phyloP scores from a whole-genome alignment of 2,113 vertebrate species.

The Puffinus mauretanicus region DNA sequence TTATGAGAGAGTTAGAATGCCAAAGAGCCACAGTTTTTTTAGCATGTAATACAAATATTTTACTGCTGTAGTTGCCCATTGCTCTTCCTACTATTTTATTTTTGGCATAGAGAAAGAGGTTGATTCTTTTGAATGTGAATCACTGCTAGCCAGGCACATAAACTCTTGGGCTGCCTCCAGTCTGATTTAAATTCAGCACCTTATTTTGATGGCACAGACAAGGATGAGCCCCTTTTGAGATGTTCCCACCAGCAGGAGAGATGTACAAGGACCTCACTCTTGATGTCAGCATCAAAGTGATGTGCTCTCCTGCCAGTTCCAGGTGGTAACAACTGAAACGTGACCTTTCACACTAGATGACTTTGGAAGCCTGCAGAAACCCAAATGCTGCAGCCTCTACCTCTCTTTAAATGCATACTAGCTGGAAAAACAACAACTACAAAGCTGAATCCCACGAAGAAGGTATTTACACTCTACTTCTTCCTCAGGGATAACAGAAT shows the following conservation, averaged over 20 bases:
- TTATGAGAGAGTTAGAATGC: neutral
- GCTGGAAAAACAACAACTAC: neutral
- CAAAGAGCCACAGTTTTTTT: neutral
- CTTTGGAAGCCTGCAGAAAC: neutral
- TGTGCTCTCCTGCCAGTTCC: neutral
- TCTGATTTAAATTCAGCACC: neutral
- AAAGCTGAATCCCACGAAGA: neutral
- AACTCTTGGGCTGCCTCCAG: neutral
- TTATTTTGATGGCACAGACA: neutral
- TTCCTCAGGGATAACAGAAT: neutral
- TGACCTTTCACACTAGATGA: neutral
- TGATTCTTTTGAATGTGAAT: neutral
- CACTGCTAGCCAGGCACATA: neutral
- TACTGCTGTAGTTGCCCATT: neutral
- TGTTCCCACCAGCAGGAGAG: neutral
- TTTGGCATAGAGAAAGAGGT: neutral
- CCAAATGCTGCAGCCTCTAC: neutral
- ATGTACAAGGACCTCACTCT: neutral
- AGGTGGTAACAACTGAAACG: neutral
- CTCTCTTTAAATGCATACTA: neutral
- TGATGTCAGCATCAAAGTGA: neutral
- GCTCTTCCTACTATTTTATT: neutral
- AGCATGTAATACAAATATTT: neutral
- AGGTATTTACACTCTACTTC: neutral
- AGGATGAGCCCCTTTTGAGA: neutral